Evolutionary conservation across 2,888 invertebrate species (phyloP), one percentile per base, ranked within the genome.

Genomic region (Pristionchus arcanus): DNA sequence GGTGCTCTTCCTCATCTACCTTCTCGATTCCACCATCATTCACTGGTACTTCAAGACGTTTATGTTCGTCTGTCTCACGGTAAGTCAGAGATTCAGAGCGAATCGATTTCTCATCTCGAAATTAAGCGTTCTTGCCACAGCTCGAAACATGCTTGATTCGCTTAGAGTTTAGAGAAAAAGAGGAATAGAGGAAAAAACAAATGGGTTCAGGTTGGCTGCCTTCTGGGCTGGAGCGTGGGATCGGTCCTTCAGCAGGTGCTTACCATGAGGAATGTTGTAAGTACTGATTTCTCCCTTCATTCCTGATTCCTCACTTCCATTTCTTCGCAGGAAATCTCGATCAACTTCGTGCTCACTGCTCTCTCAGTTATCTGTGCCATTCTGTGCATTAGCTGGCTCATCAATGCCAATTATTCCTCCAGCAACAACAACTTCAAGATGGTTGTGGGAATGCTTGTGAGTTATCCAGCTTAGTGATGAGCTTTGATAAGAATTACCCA

Each of bases 141-240:
- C 13, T 9, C 9, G 3, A 49, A 49, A 1, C 42, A 3, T 49
- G 42, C 42, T 49, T 49, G 42, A 49, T 49, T 7, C 42, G 42
- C 1, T 9, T 49, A 49, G 42, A 49, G 9, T 13, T 1, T 49
- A 49, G 9, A 49, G 13, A 49, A 59, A 1, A 59, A 59, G 9
- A 25, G 5, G 25, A 59, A 59, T 59, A 15, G 7, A 4, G 15
- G 15, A 28, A 28, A n/a, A n/a, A 15, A 28, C 25, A n/a, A 11
- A n/a, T 25, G n/a, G 21, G 28, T 68, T 15, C 37, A 83, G 84
- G 77, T 86, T 3, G 90, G 90, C 9, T 77, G 77, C 31, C 90
- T 90, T n/a, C 90, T 90, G 66, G 90, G 90, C 11, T 90, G 90
- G 90, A 71, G 71, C n/a, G 53, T 90, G 13, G 90, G 90, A 13